These are phyloP conservation scores for Drosophila virilis DNA, from an alignment of 1,140 invertebrate genomes.

Conservation along the genomic window DNA sequence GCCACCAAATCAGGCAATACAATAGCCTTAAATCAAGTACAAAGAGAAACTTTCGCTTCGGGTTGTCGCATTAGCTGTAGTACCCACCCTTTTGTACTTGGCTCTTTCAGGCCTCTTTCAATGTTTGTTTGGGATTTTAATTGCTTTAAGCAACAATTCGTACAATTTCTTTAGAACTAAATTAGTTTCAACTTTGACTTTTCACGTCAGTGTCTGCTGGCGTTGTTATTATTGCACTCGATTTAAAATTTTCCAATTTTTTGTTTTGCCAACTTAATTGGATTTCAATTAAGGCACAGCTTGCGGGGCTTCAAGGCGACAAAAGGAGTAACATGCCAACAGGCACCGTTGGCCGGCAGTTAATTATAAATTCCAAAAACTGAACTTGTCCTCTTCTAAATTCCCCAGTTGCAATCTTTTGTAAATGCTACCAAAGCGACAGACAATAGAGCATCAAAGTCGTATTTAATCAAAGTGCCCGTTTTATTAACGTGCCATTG, in stretches of 20 bases:
- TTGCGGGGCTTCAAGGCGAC: neutral
- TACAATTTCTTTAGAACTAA: conserved; percentile 51
- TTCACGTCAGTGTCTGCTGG: neutral
- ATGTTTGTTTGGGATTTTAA: conserved; percentile 66
- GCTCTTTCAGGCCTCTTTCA: conserved; percentile 39
- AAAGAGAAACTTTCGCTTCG: neutral
- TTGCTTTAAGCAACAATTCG: conserved; percentile 52
- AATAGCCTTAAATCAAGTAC: conserved; percentile 37
- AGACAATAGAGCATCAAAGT: conserved; percentile 4
- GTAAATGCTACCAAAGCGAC: neutral
- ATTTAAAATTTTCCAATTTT: conserved; percentile 24
- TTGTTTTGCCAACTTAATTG: conserved; percentile 55
- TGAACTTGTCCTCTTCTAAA: neutral
- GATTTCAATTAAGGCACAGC: conserved; percentile 27
- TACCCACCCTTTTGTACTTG: neutral
- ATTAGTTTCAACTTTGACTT: conserved; percentile 46
- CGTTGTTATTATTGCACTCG: conserved; percentile 2
- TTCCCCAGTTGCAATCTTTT: neutral
- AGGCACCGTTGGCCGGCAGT: conserved; percentile 4
- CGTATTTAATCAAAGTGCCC: conserved; percentile 27
- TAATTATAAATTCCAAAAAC: conserved; percentile 35
- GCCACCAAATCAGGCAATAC: conserved; percentile 32
- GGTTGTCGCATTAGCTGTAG: neutral
- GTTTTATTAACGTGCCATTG: conserved; percentile 68
- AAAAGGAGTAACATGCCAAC: conserved; percentile 27